phyloP scores from a whole-genome alignment of 2,797 vertebrate species.

The Lateolabrax maculatus region DNA sequence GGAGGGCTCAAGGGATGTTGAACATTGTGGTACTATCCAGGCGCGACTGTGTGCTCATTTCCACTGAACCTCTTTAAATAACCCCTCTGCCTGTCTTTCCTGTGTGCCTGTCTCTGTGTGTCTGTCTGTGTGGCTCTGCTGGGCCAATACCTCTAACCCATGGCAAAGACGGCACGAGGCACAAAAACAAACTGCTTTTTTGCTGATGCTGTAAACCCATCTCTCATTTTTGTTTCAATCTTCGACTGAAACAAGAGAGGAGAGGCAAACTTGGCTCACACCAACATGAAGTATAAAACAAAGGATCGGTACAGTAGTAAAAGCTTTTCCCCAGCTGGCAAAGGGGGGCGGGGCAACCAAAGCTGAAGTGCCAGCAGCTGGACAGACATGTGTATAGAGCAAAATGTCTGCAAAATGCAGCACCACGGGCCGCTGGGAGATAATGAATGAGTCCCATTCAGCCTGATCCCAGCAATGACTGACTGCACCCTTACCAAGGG shows the following conservation, averaged over 20 bases:
- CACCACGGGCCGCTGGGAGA: conserved; percentile 44
- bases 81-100: conserved; percentile 61
- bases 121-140: conserved; percentile 54
- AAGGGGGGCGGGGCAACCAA: conserved; percentile 29
- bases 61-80: conserved; percentile 56
- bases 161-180: conserved; percentile 14
- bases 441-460: conserved; percentile 65
- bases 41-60: conserved; percentile 41
- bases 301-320: conserved; percentile 51
- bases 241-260: conserved; percentile 68
- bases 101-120: conserved; percentile 49
- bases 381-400: conserved; percentile 51
- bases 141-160: conserved; percentile 25
- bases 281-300: conserved; percentile 70
- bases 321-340: conserved; percentile 44
- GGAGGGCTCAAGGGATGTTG: conserved; percentile 15
- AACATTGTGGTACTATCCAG: conserved; percentile 28
- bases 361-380: conserved; percentile 56
- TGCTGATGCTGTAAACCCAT: conserved; percentile 40
- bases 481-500: conserved; percentile 66
- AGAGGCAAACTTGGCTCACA: conserved; percentile 86
- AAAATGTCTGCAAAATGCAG: conserved; percentile 44
- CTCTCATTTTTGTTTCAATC: conserved; percentile 72
- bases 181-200: conserved; percentile 26
- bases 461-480: conserved; percentile 81